A percentile compares a stretch with the other conserved stretches of the same genome.
phyloP scores from a whole-genome alignment of 2,797 vertebrate genomes.

The Stomatorhinus walkeri region DNA sequence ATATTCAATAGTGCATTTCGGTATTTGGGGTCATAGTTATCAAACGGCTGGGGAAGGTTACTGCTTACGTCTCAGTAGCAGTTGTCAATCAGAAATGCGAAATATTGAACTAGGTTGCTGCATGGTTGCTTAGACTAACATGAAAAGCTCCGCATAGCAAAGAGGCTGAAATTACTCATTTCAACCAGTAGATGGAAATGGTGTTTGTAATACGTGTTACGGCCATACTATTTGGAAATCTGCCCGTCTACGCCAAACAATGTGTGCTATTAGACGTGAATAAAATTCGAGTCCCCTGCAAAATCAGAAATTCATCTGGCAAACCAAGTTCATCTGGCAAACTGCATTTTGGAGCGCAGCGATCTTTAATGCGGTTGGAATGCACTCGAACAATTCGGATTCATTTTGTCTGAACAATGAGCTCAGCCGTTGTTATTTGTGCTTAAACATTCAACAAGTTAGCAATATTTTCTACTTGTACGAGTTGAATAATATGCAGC shows the following conservation, averaged over 20 bases:
- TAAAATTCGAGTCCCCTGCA: conserved; percentile 1
- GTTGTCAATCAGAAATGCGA: not conserved
- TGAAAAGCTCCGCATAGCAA: not conserved
- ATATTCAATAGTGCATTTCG: not conserved
- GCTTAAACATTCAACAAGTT: not conserved
- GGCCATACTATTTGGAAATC: not conserved
- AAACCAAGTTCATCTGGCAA: not conserved
- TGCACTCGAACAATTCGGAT: not conserved
- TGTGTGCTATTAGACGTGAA: conserved; percentile 8
- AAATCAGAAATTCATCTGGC: not conserved
- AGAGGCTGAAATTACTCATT: conserved; percentile 44
- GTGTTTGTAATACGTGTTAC: conserved; percentile 41
- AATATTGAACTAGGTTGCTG: not conserved
- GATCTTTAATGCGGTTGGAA: not conserved
- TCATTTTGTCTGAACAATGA: not conserved
- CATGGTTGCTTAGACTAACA: not conserved
- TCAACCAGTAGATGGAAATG: conserved; percentile 65
- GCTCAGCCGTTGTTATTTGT: not conserved
- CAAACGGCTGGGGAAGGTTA: not conserved
- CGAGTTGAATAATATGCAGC: not conserved
- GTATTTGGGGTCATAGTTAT: not conserved
- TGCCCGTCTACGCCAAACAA: conserved; percentile 11
- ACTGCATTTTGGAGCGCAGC: not conserved
- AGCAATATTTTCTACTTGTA: not conserved
- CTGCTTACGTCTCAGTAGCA: not conserved